Evolutionary conservation across 2,797 vertebrate species (phyloP).

Genomic region (Orestias chungarensis): DNA sequence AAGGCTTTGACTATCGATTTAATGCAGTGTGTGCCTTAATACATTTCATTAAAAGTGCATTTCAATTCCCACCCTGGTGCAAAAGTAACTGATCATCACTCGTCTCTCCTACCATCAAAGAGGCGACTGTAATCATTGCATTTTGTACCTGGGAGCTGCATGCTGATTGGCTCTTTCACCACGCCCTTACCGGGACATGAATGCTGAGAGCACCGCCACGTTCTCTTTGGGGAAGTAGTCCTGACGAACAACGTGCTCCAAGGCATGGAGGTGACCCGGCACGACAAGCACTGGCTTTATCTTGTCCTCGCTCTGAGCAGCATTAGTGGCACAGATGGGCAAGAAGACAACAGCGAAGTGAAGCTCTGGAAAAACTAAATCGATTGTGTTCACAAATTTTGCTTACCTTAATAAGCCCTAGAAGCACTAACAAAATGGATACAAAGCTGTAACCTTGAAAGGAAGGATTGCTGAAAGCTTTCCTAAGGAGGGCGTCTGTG

Average conservation of each 20-base stretch:
- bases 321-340: neutral
- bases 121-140: neutral
- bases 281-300: conserved; percentile 88
- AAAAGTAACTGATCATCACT: conserved; percentile 16
- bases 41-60: neutral
- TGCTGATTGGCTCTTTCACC: conserved; percentile 66
- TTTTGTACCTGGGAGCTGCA: conserved; percentile 63
- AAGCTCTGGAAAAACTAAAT: neutral
- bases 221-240: conserved; percentile 93
- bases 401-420: conserved; percentile 92
- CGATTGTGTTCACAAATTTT: neutral
- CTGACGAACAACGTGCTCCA: conserved; percentile 92
- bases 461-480: conserved; percentile 85
- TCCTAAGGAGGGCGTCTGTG: conserved; percentile 88
- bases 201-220: conserved; percentile 86
- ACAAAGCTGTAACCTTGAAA: conserved; percentile 89
- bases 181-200: conserved; percentile 88
- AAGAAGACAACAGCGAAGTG: neutral
- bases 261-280: conserved; percentile 88
- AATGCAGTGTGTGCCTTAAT: neutral
- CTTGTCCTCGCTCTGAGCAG: conserved; percentile 91
- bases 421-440: conserved; percentile 88
- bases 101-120: neutral
- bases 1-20: neutral
- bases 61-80: neutral